A percentile compares a stretch with the other conserved stretches of the same genome.
Conservation (phyloP, 2,888 invertebrate genomes). For the Alcis repandata region DNA sequence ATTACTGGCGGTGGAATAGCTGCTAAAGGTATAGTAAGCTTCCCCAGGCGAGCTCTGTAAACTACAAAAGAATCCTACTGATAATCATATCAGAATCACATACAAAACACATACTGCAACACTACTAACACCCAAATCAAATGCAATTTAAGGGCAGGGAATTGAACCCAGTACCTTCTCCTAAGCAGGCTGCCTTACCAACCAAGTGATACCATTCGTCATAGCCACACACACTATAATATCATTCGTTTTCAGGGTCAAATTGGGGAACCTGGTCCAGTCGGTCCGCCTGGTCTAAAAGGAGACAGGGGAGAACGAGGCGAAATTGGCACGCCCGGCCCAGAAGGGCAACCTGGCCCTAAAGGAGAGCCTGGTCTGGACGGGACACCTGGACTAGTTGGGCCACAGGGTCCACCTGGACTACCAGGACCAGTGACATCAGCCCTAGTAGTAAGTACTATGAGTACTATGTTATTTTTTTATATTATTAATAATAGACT, state of each 20-base stretch:
- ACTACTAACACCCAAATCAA: too few species aligned
- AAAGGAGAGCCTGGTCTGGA: slow-evolving; percentile 93
- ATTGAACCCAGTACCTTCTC: too few species aligned
- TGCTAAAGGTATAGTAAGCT: too few species aligned
- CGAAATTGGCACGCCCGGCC: slow-evolving; percentile 85
- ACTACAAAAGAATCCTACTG: too few species aligned
- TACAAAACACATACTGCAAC: too few species aligned
- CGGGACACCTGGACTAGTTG: slow-evolving; percentile 89
- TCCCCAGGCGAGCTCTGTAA: too few species aligned
- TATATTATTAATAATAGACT: too few species aligned
- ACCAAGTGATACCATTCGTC: neutral
- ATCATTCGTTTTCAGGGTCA: slow-evolving; percentile 80
- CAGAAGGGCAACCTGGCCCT: slow-evolving; percentile 91
- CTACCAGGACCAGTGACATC: slow-evolving; percentile 75
- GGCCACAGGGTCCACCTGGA: slow-evolving; percentile 90
- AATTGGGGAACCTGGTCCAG: slow-evolving; percentile 90
- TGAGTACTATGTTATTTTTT: too few species aligned
- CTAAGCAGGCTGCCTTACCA: neutral
- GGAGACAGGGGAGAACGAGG: slow-evolving; percentile 92
- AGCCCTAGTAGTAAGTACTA: slow-evolving; percentile 65
- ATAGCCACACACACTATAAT: neutral
- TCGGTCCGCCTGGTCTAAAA: slow-evolving; percentile 87
- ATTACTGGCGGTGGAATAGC: too few species aligned
- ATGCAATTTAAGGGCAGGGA: too few species aligned
- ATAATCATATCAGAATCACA: too few species aligned